These are phyloP conservation scores for Panagrolaimus sp. DNA, from an alignment of 1,140 invertebrate genomes.

Conservation along the genomic window DNA sequence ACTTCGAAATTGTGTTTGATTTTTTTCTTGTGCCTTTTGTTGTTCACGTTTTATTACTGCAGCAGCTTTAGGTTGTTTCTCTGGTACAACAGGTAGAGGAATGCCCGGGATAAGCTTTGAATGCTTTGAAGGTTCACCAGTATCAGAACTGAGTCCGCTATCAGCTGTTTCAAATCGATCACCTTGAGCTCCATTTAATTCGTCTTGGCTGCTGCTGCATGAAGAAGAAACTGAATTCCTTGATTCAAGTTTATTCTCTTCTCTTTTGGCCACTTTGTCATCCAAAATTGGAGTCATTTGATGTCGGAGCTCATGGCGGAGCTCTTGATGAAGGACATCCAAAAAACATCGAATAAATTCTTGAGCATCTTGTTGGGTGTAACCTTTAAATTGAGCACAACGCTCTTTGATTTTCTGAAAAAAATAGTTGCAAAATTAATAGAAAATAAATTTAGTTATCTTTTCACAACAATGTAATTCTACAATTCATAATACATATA, in stretches of 20 bases:
- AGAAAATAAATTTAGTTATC: slow-evolving; percentile 1
- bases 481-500: too few species aligned
- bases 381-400: slow-evolving; percentile 46
- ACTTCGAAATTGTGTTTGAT: slow-evolving; percentile 47
- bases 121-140: neutral
- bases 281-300: neutral
- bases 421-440: neutral
- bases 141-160: slow-evolving; percentile 48
- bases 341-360: slow-evolving; percentile 95
- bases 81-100: neutral
- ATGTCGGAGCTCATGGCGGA: slow-evolving; percentile 67
- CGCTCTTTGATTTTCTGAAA: slow-evolving; percentile 39
- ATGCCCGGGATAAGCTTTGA: neutral
- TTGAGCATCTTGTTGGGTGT: slow-evolving; percentile 53
- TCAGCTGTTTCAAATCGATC: slow-evolving; percentile 61
- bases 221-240: slow-evolving; percentile 30
- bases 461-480: slow-evolving; percentile 16
- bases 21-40: neutral
- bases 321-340: slow-evolving; percentile 91
- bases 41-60: neutral
- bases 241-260: slow-evolving; percentile 16
- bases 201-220: slow-evolving; percentile 11
- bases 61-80: neutral
- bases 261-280: neutral
- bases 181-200: slow-evolving; percentile 20